Evolutionary conservation across 1,140 invertebrate species (phyloP).

Genomic region (Rhagoletis pomonella): DNA sequence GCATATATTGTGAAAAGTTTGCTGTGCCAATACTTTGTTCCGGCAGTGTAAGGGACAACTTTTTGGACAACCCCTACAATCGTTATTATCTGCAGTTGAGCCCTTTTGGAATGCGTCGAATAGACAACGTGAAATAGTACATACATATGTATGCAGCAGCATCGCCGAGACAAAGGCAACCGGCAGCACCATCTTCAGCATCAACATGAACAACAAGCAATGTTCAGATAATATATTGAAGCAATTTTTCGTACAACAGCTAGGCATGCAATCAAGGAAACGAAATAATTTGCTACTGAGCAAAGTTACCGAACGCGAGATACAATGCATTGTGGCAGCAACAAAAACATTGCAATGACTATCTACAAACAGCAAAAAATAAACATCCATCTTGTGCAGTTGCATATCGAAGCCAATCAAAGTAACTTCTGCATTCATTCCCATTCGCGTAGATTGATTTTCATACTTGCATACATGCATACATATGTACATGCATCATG

Average conservation of each 20-base stretch:
- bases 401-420: conserved; percentile 21
- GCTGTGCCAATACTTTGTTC: too few species aligned
- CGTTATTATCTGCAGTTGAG: neutral
- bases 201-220: neutral
- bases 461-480: neutral
- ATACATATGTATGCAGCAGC: too few species aligned
- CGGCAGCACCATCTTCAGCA: neutral
- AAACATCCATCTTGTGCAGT: neutral
- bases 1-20: too few species aligned
- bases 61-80: neutral
- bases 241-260: neutral
- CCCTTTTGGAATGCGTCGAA: neutral
- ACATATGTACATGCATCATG: neutral
- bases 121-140: neutral
- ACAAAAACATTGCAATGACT: neutral
- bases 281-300: neutral
- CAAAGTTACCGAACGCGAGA: neutral
- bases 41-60: too few species aligned
- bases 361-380: neutral
- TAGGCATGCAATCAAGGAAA: neutral
- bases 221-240: neutral
- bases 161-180: neutral
- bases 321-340: neutral
- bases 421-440: neutral
- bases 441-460: conserved; percentile 14